phyloP scores from a whole-genome alignment of 2,113 vertebrate species.

The Myanophis thanlyinensis region DNA sequence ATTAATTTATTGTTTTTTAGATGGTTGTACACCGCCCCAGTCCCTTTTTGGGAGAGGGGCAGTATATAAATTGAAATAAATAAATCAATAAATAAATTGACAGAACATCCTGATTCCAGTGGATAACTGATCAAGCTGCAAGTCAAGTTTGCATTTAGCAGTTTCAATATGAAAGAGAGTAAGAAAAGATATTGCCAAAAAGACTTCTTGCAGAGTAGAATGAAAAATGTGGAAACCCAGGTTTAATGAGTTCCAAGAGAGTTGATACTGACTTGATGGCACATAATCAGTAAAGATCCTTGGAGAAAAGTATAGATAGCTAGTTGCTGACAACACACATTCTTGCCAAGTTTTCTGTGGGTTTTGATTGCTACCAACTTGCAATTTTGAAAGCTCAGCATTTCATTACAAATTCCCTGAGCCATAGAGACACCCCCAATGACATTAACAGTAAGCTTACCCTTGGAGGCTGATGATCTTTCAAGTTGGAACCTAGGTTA shows the following conservation, averaged over 20 bases:
- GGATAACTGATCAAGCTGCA: background rate
- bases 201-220: background rate
- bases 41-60: no score
- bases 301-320: constrained; percentile 56
- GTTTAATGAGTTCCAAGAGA: constrained; percentile 44
- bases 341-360: constrained; percentile 61
- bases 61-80: no score
- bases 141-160: background rate
- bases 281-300: background rate
- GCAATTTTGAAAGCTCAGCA: constrained; percentile 62
- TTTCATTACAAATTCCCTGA: constrained; percentile 64
- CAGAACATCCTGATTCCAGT: background rate
- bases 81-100: no score
- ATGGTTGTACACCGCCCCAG: no score
- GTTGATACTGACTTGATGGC: background rate
- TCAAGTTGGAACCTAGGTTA: constrained; percentile 71
- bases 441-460: constrained; percentile 76
- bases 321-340: constrained; percentile 49
- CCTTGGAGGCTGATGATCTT: constrained; percentile 74
- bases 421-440: constrained; percentile 65
- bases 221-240: constrained; percentile 28
- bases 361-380: constrained; percentile 63
- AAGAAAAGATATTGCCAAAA: background rate
- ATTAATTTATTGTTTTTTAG: no score
- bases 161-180: background rate